Conservation (phyloP, 2,888 invertebrate species). For the Trissolcus japonicus region DNA sequence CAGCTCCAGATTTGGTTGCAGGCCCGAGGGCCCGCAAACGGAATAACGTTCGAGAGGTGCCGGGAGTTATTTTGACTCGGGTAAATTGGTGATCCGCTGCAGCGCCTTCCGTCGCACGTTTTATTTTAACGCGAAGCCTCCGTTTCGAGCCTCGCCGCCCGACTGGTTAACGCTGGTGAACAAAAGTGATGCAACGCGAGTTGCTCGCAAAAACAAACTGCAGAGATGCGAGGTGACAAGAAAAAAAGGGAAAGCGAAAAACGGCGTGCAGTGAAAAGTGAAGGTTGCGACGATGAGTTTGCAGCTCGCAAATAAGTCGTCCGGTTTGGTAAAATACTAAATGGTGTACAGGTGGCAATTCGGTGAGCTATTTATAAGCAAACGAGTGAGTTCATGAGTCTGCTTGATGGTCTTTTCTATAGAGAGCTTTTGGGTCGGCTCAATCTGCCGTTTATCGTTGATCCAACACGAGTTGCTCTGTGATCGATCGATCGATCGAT, state of each 20-base stretch:
- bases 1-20: background rate
- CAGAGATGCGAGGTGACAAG: conserved; percentile 19
- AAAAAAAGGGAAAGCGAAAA: too few relatives aligned
- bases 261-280: conserved; percentile 3
- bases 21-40: background rate
- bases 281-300: conserved; percentile 10
- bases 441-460: background rate
- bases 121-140: conserved; percentile 47
- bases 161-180: conserved; percentile 27
- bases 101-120: conserved; percentile 33
- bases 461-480: conserved; percentile 3
- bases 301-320: conserved; percentile 1
- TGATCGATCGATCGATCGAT: conserved; percentile 3
- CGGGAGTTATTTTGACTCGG: conserved; percentile 53
- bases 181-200: conserved; percentile 44
- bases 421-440: conserved; percentile 13
- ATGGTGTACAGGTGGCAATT: conserved; percentile 68
- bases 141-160: conserved; percentile 25
- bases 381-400: background rate
- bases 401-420: background rate
- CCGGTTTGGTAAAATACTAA: background rate
- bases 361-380: conserved; percentile 58
- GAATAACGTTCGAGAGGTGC: conserved; percentile 27
- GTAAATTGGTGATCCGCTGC: conserved; percentile 45
- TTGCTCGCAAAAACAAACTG: conserved; percentile 9